Conservation (phyloP, 2,113 vertebrate species). For the Protobothrops flavoviridis region DNA sequence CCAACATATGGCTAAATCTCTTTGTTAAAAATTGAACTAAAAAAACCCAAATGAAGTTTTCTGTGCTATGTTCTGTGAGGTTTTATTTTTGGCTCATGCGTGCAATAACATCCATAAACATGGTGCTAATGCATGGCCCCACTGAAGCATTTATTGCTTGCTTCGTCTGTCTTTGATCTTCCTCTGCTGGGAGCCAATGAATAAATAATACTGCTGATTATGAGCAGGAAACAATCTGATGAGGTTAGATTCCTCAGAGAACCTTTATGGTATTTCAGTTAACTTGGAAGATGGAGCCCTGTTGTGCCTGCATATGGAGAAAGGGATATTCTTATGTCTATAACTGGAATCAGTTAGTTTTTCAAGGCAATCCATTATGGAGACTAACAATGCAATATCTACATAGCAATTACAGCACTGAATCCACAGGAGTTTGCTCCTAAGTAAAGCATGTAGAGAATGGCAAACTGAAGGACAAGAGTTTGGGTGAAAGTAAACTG, state of each 20-base stretch:
- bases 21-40: conserved; percentile 30
- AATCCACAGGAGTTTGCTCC: not conserved
- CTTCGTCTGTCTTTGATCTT: conserved; percentile 31
- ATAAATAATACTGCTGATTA: conserved; percentile 33
- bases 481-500: not conserved
- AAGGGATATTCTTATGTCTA: not conserved
- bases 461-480: not conserved
- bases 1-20: not conserved
- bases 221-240: conserved; percentile 27
- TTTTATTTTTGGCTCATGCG: conserved; percentile 30
- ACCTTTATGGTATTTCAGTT: not conserved
- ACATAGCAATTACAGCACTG: not conserved
- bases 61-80: not conserved
- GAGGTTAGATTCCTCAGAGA: conserved; percentile 2
- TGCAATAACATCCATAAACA: conserved; percentile 46
- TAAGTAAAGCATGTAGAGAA: not conserved
- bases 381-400: not conserved
- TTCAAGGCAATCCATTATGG: not conserved
- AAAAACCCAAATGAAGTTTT: not conserved
- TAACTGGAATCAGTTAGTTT: not conserved
- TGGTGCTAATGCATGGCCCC: conserved; percentile 34
- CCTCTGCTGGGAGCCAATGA: conserved; percentile 14
- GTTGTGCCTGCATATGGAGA: not conserved
- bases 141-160: conserved; percentile 34
- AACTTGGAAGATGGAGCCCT: not conserved